phyloP scores from a whole-genome alignment of 2,797 vertebrate genomes.

The Okamejei kenojei region DNA sequence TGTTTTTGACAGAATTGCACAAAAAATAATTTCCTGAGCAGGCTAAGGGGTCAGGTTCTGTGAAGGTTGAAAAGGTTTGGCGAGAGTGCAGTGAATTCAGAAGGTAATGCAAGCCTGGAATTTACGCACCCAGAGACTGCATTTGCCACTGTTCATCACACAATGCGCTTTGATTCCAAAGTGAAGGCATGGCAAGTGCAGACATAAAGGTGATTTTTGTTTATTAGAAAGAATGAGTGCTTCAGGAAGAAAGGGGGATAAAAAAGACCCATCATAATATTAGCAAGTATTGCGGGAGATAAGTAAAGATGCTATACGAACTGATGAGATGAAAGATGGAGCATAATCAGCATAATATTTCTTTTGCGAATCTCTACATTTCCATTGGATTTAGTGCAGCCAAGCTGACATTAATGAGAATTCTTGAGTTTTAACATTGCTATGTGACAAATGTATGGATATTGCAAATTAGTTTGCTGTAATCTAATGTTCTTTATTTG shows the following conservation, averaged over 20 bases:
- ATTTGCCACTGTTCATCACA: neutral
- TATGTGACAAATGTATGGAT: neutral
- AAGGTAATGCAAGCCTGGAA: no score
- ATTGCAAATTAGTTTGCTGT: constrained; percentile 19
- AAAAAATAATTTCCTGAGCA: neutral
- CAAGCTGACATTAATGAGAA: neutral
- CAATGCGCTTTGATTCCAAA: neutral
- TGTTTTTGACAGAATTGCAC: neutral
- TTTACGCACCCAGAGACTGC: neutral
- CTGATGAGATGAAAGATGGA: neutral
- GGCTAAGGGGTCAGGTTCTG: no score
- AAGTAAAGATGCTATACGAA: neutral
- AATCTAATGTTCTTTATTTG: constrained; percentile 21
- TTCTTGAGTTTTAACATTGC: neutral
- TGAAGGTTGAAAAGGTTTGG: neutral
- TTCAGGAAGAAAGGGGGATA: no score
- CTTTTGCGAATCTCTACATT: neutral
- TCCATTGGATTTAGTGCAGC: neutral
- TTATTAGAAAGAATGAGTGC: neutral
- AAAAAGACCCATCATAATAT: neutral
- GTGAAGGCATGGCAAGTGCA: no score
- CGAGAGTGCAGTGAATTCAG: neutral
- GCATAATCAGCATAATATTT: neutral
- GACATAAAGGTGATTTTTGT: no score
- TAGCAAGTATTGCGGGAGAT: neutral